Evolutionary conservation across 2,888 invertebrate species (phyloP).

Genomic region (Thereva nobilitata): DNA sequence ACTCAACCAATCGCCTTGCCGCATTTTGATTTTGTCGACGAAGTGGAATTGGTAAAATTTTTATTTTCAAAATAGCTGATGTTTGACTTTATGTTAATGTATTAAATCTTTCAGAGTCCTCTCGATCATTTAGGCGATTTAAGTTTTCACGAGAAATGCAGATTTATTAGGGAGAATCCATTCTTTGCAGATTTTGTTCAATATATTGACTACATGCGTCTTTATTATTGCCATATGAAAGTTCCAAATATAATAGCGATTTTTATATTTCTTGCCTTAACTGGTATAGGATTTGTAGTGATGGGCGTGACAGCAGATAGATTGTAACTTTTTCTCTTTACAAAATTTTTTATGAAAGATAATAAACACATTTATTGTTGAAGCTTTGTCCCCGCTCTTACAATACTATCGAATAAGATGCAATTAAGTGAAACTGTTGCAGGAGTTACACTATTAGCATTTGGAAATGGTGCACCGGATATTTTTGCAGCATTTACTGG

Average conservation of each 20-base stretch:
- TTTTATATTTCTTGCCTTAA: constrained; percentile 39
- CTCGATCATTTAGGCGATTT: constrained; percentile 51
- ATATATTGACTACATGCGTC: constrained; percentile 53
- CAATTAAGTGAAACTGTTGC: constrained; percentile 62
- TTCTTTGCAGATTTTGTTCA: constrained; percentile 50
- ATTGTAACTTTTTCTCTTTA: constrained; percentile 57
- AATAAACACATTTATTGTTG: constrained; percentile 32
- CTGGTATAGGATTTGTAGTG: constrained; percentile 60
- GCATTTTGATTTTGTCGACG: constrained; percentile 43
- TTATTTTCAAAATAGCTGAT: background rate
- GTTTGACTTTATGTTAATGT: no score
- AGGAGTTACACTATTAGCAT: constrained; percentile 71
- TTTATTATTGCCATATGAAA: constrained; percentile 55
- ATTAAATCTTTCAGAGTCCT: no score
- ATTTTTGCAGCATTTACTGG: constrained; percentile 65
- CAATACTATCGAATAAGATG: constrained; percentile 58
- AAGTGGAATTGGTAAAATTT: constrained; percentile 39
- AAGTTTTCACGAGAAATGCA: constrained; percentile 50
- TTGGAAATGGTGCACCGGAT: constrained; percentile 73
- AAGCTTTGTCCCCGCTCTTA: constrained; percentile 63
- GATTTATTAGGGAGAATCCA: constrained; percentile 51
- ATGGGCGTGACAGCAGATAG: constrained; percentile 63
- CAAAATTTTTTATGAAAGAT: constrained; percentile 42
- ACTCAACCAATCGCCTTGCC: constrained; percentile 38
- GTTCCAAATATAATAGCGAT: constrained; percentile 41